A percentile compares a stretch with the other conserved stretches of the same genome.
Evolutionary conservation across 2,888 invertebrate genomes (phyloP).

Genomic region (Troides aeacus): DNA sequence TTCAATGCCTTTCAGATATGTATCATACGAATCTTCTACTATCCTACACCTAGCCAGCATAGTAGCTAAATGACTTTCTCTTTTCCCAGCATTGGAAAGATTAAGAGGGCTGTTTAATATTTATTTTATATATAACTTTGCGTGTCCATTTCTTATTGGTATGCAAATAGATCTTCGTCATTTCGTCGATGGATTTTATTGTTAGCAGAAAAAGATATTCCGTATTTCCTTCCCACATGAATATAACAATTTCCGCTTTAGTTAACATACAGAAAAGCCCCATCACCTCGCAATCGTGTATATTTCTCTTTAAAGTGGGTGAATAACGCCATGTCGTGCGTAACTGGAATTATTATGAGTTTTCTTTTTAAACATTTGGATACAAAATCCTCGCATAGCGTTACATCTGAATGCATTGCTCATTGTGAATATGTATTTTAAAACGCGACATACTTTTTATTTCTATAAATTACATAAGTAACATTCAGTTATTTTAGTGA

Average conservation of each 20-base stretch:
- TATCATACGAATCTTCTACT: too few species aligned
- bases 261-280: not conserved
- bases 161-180: not conserved
- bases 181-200: too few species aligned
- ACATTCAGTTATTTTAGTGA: too few species aligned
- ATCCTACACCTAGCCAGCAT: too few species aligned
- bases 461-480: conserved; percentile 9
- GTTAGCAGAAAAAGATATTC: not conserved
- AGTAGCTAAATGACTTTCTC: too few species aligned
- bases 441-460: conserved; percentile 8
- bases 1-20: too few species aligned
- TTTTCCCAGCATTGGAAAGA: too few species aligned
- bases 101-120: too few species aligned
- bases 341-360: conserved; percentile 10
- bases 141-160: not conserved
- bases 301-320: not conserved
- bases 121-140: too few species aligned
- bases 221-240: not conserved
- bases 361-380: not conserved
- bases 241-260: not conserved
- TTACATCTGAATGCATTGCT: conserved; percentile 6
- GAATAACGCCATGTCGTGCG: conserved; percentile 1
- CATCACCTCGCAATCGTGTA: not conserved
- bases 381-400: not conserved
- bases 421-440: conserved; percentile 10